These are phyloP conservation scores for Stomorhina lunata DNA, from an alignment of 2,888 invertebrate genomes.

Conservation along the genomic window DNA sequence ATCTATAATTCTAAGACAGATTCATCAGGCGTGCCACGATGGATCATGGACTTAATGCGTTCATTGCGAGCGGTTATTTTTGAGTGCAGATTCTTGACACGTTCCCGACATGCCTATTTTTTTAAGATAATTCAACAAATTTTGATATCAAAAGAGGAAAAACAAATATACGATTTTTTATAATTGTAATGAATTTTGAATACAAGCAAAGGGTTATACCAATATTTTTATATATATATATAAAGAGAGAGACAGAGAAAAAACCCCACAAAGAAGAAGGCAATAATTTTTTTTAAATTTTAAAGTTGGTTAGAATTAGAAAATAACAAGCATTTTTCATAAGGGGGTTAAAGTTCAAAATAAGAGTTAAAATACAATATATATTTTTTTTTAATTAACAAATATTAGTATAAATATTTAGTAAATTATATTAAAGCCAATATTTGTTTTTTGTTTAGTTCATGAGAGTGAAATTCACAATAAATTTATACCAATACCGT, in stretches of 20 bases:
- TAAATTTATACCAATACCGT: slow-evolving; percentile 66
- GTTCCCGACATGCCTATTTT: slow-evolving; percentile 89
- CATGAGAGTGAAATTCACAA: slow-evolving; percentile 14
- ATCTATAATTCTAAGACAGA: slow-evolving; percentile 85
- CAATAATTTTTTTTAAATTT: slow-evolving; percentile 42
- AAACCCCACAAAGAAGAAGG: slow-evolving; percentile 68
- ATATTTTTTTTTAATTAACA: not conserved
- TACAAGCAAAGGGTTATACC: too few relatives aligned
- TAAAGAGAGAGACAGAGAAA: too few relatives aligned
- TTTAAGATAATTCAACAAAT: slow-evolving; percentile 4
- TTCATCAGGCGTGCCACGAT: slow-evolving; percentile 92
- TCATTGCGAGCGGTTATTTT: slow-evolving; percentile 93
- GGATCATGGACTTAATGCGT: slow-evolving; percentile 91
- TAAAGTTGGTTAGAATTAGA: slow-evolving; percentile 1
- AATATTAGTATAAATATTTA: not conserved
- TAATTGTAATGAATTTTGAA: too few relatives aligned
- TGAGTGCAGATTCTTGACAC: slow-evolving; percentile 91
- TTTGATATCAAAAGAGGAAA: slow-evolving; percentile 1
- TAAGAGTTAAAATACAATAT: too few relatives aligned
- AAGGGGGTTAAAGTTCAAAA: slow-evolving; percentile 14
- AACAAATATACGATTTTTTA: slow-evolving; percentile 27
- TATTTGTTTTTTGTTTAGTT: slow-evolving; percentile 10
- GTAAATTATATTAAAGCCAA: not conserved
- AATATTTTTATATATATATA: too few relatives aligned
- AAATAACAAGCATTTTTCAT: slow-evolving; percentile 25